A percentile compares a stretch with the other conserved stretches of the same genome.
phyloP scores from a whole-genome alignment of 2,888 invertebrate species.

The Pseudococcus longispinus region DNA sequence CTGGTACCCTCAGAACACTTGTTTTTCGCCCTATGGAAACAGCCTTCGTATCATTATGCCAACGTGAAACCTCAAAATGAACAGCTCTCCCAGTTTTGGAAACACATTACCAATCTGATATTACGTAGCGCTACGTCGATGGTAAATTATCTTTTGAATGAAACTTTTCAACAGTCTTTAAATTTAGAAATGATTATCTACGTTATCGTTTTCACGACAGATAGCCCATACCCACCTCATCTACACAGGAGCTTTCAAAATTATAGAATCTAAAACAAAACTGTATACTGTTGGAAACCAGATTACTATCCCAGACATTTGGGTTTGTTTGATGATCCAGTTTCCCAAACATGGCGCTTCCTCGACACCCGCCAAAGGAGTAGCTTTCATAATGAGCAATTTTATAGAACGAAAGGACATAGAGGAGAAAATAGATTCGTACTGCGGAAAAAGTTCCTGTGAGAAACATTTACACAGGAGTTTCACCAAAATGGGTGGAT shows the following conservation, averaged over 20 bases:
- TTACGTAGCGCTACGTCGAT: neutral
- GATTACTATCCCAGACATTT: neutral
- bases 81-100: neutral
- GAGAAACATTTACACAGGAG: neutral
- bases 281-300: neutral
- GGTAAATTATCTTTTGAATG: neutral
- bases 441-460: neutral
- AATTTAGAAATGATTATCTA: neutral
- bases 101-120: neutral
- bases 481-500: neutral
- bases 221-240: neutral
- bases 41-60: neutral
- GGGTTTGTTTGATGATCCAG: neutral
- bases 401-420: neutral
- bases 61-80: neutral
- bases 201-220: neutral
- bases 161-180: neutral
- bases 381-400: neutral
- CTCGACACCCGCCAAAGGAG: neutral
- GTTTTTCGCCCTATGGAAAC: neutral
- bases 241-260: neutral
- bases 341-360: neutral
- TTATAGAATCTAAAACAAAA: neutral
- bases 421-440: neutral
- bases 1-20: neutral